phyloP scores from a whole-genome alignment of 2,797 vertebrate genomes.

The Sebastes nivosus region DNA sequence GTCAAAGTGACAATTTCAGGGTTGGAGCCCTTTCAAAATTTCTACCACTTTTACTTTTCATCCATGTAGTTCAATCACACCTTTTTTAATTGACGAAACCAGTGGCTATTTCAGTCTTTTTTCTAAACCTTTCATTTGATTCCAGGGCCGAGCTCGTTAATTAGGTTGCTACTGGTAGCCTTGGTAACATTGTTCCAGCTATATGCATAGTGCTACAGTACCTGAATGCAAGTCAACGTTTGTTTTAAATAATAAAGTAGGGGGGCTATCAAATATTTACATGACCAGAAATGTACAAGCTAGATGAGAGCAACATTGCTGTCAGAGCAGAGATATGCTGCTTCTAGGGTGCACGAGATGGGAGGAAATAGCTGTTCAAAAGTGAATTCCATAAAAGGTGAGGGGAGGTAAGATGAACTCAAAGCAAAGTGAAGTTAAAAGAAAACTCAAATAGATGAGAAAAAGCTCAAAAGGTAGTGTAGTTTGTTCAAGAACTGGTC shows the following conservation, averaged over 20 bases:
- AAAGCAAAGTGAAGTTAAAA: neutral
- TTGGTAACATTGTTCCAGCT: neutral
- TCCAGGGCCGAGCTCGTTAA: neutral
- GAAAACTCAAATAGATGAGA: neutral
- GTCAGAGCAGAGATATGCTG: neutral
- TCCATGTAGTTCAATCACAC: neutral
- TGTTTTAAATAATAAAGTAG: neutral
- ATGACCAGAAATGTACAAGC: neutral
- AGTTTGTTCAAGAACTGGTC: neutral
- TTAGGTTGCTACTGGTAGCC: neutral
- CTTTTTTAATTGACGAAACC: neutral
- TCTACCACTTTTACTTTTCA: neutral
- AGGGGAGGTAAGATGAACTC: conserved; percentile 7
- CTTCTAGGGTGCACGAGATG: neutral
- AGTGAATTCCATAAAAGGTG: neutral
- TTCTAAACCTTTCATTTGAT: neutral
- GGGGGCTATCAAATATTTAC: neutral
- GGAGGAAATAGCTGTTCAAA: neutral
- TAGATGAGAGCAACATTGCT: neutral
- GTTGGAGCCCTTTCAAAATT: neutral
- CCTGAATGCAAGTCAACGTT: neutral
- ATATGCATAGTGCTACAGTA: neutral
- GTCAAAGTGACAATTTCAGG: neutral
- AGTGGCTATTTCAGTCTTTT: neutral
- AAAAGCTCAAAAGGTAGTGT: neutral